phyloP scores from a whole-genome alignment of 2,113 vertebrate genomes.

The Dasyornis broadbenti region DNA sequence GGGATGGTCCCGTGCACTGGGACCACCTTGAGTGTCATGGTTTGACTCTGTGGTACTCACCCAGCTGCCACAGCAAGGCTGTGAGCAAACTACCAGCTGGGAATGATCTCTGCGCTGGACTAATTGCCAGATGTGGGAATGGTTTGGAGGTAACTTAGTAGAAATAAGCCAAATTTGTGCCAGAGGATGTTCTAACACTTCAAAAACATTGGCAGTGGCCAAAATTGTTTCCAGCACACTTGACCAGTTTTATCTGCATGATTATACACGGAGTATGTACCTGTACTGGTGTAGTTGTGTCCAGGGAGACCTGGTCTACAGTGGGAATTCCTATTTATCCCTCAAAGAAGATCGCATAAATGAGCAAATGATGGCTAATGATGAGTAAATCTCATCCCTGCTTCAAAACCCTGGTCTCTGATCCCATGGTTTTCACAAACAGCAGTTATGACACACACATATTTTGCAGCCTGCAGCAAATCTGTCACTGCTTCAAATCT shows the following conservation, averaged over 20 bases:
- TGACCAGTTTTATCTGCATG: background rate
- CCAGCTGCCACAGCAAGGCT: background rate
- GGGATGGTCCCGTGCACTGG: background rate
- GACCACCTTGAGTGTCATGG: background rate
- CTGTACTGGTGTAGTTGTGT: background rate
- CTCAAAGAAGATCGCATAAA: background rate
- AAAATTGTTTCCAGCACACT: background rate
- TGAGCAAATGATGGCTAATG: too few relatives aligned
- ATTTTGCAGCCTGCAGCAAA: background rate
- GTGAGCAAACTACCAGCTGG: background rate
- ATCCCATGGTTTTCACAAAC: background rate
- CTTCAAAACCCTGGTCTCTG: background rate
- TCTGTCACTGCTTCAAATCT: background rate
- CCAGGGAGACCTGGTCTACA: background rate
- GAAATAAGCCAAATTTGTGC: background rate
- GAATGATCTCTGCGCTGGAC: background rate
- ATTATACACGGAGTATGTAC: accelerated
- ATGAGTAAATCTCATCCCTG: background rate
- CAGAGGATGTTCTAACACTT: background rate
- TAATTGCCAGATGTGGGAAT: background rate
- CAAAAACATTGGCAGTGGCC: background rate
- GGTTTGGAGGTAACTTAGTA: background rate
- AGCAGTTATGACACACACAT: accelerated
- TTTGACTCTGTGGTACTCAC: background rate
- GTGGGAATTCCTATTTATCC: background rate